Evolutionary conservation across 2,113 vertebrate genomes (phyloP).

Genomic region (Myodes glareolus): DNA sequence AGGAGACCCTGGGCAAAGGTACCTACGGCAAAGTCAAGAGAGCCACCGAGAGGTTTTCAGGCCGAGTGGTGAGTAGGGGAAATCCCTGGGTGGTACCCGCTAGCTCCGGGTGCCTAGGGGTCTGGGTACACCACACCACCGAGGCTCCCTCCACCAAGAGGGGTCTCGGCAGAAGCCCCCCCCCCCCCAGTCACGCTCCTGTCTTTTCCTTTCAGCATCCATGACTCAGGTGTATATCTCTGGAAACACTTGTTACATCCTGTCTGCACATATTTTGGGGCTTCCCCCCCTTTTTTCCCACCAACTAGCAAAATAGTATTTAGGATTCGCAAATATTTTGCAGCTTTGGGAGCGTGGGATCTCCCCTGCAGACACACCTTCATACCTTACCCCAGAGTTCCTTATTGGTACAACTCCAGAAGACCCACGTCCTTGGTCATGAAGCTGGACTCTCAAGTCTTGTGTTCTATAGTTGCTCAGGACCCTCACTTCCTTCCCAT

Average conservation of each 20-base stretch:
- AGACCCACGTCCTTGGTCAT: neutral
- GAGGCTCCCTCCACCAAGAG: neutral
- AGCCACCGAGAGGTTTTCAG: slow-evolving; percentile 96
- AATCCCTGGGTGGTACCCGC: neutral
- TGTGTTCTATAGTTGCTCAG: neutral
- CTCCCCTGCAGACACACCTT: slow-evolving; percentile 10
- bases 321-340: slow-evolving; percentile 67
- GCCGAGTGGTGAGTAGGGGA: slow-evolving; percentile 93
- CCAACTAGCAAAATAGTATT: slow-evolving; percentile 66
- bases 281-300: neutral
- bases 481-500: neutral
- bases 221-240: slow-evolving; percentile 70
- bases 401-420: slow-evolving; percentile 4
- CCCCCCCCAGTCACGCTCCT: slow-evolving; percentile 18
- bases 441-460: neutral
- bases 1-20: slow-evolving; percentile 97
- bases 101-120: neutral
- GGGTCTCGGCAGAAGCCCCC: neutral
- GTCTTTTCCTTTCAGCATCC: neutral
- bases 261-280: slow-evolving; percentile 73
- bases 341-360: neutral
- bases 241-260: slow-evolving; percentile 80
- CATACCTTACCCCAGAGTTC: neutral
- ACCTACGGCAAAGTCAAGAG: slow-evolving; percentile 99
- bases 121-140: neutral